Evolutionary conservation across 1,140 invertebrate genomes (phyloP), one percentile per base, ranked within the genome.

Genomic region (Drosophila tristis): DNA sequence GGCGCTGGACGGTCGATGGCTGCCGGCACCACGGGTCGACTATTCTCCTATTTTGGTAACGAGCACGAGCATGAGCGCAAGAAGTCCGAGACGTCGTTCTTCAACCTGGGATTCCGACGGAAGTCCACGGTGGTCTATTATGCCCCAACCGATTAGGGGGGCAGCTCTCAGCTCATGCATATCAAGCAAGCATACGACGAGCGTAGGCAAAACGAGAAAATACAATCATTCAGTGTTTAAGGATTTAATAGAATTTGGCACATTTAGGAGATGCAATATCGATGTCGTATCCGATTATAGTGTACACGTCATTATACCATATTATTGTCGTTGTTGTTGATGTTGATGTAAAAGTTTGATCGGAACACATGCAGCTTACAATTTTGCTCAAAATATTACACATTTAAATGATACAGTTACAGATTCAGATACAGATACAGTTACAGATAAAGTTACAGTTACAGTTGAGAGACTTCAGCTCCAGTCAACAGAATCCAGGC

Each of bases 61-160:
- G 91, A 91, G 25, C 85, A 91, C 51, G 91, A 91, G 6, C 89
- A 78, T 42, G 90, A 92, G 35, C 90, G 90, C 25, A 92, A 91
- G 48, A 91, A 91, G 42, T 92, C 91, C 29, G 91, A 92, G 62
- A 92, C 91, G 15, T 91, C 89, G 4, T 92, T 92, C 59, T 92
- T 92, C 53, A 92, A 90, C 63, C 65, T 92, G 56, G 91, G 91
- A 48, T 92, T 92, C 58, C 73, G 91, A 11, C 86, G 91, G 50
- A 92, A 92, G 57, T 92, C 91, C 42, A 91, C 91, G 3, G 85
- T 91, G 47, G 87, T 91, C 5, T 92, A 91, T 23, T 92, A 92
- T 68, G 91, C 91, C 45, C 90, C 54, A 77, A 78, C 44, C 73
- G 86, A 60, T 73, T 82, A 39, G 48, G 49, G 23, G 31, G 25